Evolutionary conservation across 2,113 vertebrate species (phyloP).

Genomic region (Pontoporia blainvillei): DNA sequence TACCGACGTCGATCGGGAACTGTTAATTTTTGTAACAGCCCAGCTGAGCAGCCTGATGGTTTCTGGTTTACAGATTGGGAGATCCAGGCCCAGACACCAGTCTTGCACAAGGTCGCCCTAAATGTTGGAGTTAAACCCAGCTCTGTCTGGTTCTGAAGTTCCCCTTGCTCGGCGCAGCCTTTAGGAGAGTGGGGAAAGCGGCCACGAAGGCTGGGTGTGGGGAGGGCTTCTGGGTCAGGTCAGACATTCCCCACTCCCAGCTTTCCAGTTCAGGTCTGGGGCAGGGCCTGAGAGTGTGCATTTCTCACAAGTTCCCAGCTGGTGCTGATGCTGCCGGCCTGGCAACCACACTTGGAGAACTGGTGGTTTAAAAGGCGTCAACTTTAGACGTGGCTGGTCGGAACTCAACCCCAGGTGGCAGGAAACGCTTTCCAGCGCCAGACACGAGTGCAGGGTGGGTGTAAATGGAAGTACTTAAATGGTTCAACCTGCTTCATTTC

Average conservation of each 20-base stretch:
- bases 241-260: not conserved
- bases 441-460: not conserved
- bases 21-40: not conserved
- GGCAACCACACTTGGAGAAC: not conserved
- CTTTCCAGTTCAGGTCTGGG: not conserved
- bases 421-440: not conserved
- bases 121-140: not conserved
- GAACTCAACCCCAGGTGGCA: not conserved
- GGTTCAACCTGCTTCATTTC: not conserved
- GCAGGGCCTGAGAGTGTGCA: not conserved
- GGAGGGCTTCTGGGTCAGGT: not conserved
- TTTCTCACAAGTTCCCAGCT: not conserved
- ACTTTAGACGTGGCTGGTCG: not conserved
- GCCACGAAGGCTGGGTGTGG: not conserved
- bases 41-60: not conserved
- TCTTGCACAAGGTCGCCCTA: not conserved
- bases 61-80: not conserved
- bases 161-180: not conserved
- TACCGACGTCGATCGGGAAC: rapidly evolving
- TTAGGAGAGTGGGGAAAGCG: not conserved
- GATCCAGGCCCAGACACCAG: not conserved
- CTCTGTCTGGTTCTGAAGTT: not conserved
- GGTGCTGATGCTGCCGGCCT: not conserved
- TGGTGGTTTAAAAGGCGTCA: not conserved
- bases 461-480: not conserved